Base-by-base conservation (phyloP, 2,888 invertebrate species). In the Rhagonycha fulva region DNA sequence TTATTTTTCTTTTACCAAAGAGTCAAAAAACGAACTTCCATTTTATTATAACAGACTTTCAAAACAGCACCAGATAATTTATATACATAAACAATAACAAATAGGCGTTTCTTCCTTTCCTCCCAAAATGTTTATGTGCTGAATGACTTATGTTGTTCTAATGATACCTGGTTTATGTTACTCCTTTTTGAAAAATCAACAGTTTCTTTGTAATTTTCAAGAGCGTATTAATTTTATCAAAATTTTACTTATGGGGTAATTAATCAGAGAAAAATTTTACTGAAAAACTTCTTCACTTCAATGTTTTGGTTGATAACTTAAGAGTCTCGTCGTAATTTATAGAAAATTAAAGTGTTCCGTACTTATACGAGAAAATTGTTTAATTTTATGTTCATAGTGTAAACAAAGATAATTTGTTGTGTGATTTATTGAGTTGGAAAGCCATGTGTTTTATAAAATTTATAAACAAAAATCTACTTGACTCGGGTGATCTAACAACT, bases 321-420 rank as follows among this genome's bases (percentile, higher is more conserved):
- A n/a, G 14, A 14, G 14, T 30, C 68, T 24, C 28, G 30, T 14
- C 14, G 14, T 68, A 30, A 68, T 24, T 28, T n/a, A 68, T 28
- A 68, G 11, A 14, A 68, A 68, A 26, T 68, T 26, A 23, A 66
- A 66, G 63, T 66, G 63, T 23, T 66, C 26, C 23, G n/a, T 23
- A 69, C 23, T 19, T 61, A 12, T 32, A 26, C 62, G 68, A 71
- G 71, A 74, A 71, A 76, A 74, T 73, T 71, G 73, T 62, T 28
- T 71, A 69, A 71, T 32, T 74, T 71, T 72, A 69, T 62, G 61
- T 77, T 67, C 47, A 62, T 14, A 77, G 68, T 14, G 75, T 80
- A 80, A 80, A 80, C 79, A 76, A 72, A 76, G 77, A 79, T 80
- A 79, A 80, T 80, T 80, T 80, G 80, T 77, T 78, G 79, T 75